Conservation (phyloP, 2,888 invertebrate genomes). For the Gasteruption jaculator region DNA sequence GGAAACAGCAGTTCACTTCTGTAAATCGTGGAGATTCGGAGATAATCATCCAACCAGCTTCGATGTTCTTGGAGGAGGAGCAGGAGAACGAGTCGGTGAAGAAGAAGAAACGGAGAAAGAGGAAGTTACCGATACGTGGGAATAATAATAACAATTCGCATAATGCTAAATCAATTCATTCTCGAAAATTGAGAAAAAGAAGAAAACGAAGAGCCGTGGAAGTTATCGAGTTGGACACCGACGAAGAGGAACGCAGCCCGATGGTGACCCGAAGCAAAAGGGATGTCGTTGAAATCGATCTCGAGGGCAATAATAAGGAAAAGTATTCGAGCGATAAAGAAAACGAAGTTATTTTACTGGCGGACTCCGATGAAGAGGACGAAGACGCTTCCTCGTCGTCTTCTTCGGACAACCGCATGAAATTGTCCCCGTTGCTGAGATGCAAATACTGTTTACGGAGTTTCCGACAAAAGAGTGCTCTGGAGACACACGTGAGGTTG, state of each 20-base stretch:
- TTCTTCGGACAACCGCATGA: no score
- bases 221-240: slow-evolving; percentile 45
- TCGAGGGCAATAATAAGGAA: slow-evolving; percentile 44
- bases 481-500: slow-evolving; percentile 39
- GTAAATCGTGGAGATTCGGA: slow-evolving; percentile 48
- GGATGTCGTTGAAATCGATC: slow-evolving; percentile 38
- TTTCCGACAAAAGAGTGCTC: slow-evolving; percentile 38
- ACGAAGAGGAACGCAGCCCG: slow-evolving; percentile 31
- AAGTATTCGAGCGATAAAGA: slow-evolving; percentile 49
- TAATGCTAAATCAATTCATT: no score
- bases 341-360: slow-evolving; percentile 47
- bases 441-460: slow-evolving; percentile 39
- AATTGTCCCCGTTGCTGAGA: slow-evolving; percentile 31
- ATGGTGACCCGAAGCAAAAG: slow-evolving; percentile 15
- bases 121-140: no score
- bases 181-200: slow-evolving; percentile 26
- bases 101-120: slow-evolving; percentile 36
- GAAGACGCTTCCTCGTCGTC: slow-evolving; percentile 23
- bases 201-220: slow-evolving; percentile 35
- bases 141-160: no score
- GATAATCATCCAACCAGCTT: slow-evolving; percentile 48
- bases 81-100: slow-evolving; percentile 31
- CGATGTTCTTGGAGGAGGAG: slow-evolving; percentile 32
- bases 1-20: slow-evolving; percentile 45
- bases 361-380: slow-evolving; percentile 41